These are phyloP conservation scores for Sebastes nivosus DNA, from an alignment of 2,797 vertebrate species.

Conservation along the genomic window DNA sequence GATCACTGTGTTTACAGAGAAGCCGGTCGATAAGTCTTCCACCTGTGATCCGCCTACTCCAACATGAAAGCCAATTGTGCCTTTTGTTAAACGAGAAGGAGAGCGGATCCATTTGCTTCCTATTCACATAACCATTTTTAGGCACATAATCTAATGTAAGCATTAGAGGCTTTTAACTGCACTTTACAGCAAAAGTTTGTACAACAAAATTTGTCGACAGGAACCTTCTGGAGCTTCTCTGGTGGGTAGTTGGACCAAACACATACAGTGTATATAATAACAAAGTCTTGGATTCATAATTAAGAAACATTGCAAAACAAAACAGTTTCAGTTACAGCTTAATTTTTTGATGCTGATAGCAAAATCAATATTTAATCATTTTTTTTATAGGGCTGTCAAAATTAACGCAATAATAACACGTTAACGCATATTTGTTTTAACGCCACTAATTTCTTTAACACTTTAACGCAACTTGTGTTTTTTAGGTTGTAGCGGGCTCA, in stretches of 20 bases:
- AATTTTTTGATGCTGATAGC: fast-evolving
- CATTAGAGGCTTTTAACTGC: background rate
- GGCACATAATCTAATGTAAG: background rate
- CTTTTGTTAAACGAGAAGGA: constrained; percentile 1
- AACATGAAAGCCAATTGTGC: background rate
- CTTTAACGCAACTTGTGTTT: fast-evolving
- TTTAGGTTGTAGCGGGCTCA: too few relatives aligned
- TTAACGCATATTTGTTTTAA: too few relatives aligned
- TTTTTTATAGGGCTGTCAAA: too few relatives aligned
- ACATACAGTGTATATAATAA: background rate
- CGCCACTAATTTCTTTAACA: too few relatives aligned
- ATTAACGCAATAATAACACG: too few relatives aligned
- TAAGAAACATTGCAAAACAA: too few relatives aligned
- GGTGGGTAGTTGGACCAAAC: background rate
- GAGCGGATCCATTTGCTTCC: background rate
- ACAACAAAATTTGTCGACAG: background rate
- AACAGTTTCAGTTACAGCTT: too few relatives aligned
- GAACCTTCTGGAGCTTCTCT: background rate
- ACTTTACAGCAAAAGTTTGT: background rate
- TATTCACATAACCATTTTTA: background rate
- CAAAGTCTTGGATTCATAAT: too few relatives aligned
- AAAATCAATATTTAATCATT: background rate
- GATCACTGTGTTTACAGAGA: constrained; percentile 12
- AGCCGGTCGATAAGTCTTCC: background rate
- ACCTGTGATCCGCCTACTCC: background rate